A percentile compares a stretch with the other conserved stretches of the same genome.
These are phyloP conservation scores for Carabus problematicus DNA, from an alignment of 2,888 invertebrate species.

Conservation along the genomic window DNA sequence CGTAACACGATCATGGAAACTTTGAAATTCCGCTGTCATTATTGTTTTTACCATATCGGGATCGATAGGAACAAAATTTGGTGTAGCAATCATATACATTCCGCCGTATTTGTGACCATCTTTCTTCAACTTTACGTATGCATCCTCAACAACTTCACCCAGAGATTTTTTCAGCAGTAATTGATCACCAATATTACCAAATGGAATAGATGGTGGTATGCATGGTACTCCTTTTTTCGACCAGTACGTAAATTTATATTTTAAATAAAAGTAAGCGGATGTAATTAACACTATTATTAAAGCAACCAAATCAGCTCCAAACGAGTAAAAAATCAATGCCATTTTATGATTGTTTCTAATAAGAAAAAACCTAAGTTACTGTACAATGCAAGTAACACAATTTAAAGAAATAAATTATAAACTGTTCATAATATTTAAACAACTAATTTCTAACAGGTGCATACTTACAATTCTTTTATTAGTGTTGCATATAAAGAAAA, in stretches of 20 bases:
- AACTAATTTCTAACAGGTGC: too few relatives aligned
- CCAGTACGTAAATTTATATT: conserved; percentile 1
- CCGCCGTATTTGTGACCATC: conserved; percentile 44
- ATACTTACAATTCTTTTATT: too few relatives aligned
- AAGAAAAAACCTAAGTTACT: too few relatives aligned
- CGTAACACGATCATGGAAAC: conserved; percentile 69
- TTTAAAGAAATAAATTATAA: too few relatives aligned
- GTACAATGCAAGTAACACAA: too few relatives aligned
- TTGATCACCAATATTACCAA: not conserved
- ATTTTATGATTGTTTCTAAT: not conserved
- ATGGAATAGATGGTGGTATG: not conserved
- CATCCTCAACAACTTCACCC: not conserved
- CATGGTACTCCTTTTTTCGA: conserved; percentile 8
- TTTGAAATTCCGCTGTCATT: conserved; percentile 65
- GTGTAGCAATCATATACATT: conserved; percentile 45
- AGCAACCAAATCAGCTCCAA: not conserved
- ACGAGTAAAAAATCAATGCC: not conserved
- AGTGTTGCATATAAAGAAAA: too few relatives aligned
- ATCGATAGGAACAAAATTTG: conserved; percentile 47
- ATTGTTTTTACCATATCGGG: conserved; percentile 55
- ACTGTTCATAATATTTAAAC: too few relatives aligned
- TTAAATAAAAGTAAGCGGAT: not conserved
- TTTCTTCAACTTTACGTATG: not conserved
- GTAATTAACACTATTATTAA: not conserved
- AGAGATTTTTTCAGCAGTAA: not conserved